Evolutionary conservation across 2,888 invertebrate species (phyloP), one percentile per base, ranked within the genome.

Genomic region (Listrodromus nycthemerus): DNA sequence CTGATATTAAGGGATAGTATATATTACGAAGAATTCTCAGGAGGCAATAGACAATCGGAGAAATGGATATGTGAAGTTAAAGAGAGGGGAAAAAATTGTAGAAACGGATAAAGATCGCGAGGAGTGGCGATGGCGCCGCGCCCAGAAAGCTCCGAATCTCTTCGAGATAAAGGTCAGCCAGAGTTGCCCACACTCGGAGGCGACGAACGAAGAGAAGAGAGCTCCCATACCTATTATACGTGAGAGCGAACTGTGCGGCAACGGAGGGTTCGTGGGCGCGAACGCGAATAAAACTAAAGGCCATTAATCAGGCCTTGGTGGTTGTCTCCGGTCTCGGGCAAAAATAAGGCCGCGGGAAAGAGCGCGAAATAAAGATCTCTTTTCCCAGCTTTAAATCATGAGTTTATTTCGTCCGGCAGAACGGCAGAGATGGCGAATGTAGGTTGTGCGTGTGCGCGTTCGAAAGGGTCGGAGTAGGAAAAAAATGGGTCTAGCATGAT

Each of bases 251-350:
- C 80, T 63, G 70, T 50, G 70, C 27, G 70, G 74, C 33, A 66
- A 66, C 65, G 48, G 82, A 52, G 55, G 63, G 30, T 27, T 52
- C 75, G 52, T 69, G 67, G 71, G 83, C 69, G 70, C 75, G 82
- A 75, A 84, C 61, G 86, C 87, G 89, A 92, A 92, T 92, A 92
- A 91, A 91, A 91, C 91, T 90, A 90, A 91, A 88, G 89, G 88
- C 91, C 91, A 91, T 92, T 92, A 92, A 92, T 92, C 92, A 92
- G 90, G 88, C 88, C 90, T 89, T 88, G 71, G 81, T 48, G 65
- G 90, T 89, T 89, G 89, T 88, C 89, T 88, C 85, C 83, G 82
- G 82, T 84, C 85, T 73, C 70, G 55, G 77, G 86, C 80, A 85
- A 87, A 89, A 90, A 89, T 90, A 89, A 90, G 89, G 82, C 85